Evolutionary conservation across 2,888 invertebrate species (phyloP), one percentile per base, ranked within the genome.

Genomic region (Anticlea derivata): DNA sequence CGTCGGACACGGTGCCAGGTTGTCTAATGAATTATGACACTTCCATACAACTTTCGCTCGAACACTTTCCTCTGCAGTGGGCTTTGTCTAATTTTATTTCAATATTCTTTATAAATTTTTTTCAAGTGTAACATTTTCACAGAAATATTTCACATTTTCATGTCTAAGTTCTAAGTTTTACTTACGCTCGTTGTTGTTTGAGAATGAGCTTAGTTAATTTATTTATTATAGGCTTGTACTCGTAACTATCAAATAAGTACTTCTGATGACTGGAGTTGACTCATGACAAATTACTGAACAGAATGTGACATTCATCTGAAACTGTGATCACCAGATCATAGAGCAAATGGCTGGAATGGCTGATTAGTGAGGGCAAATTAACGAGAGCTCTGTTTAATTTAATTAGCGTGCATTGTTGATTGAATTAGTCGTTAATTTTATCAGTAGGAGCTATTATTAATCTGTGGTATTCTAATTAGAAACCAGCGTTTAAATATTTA

Each of bases 321-420:
- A 24, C 31, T 7, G 27, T 27, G 41, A 52, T 38, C 35, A 37
- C 23, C 35, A 29, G 46, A 47, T 52, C 51, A 52, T 47, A 45
- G 51, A 47, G 46, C 51, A 47, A 52, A 27, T 43, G 27, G 10
- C 12, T 10, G 52, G 44, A 46, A 45, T 37, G 54, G 33, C 31
- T 55, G 48, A 55, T 57, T 57, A 58, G 50, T 45, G 40, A 8
- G 30, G 55, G 24, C 33, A 45, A 46, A 46, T 50, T 48, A 60
- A 55, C 57, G 31, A 55, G 48, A 35, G 50, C 52, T 27, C 45
- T 52, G 53, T 44, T 49, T 49, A 53, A 57, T 60, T 49, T 40
- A 45, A 51, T 51, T 51, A 40, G 47, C 35, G 47, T 50, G 50
- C 50, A 54, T 55, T 33, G 60, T 54, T 56, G 55, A 61, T 58